phyloP scores from a whole-genome alignment of 2,888 invertebrate genomes.

The Alsophila aescularia region DNA sequence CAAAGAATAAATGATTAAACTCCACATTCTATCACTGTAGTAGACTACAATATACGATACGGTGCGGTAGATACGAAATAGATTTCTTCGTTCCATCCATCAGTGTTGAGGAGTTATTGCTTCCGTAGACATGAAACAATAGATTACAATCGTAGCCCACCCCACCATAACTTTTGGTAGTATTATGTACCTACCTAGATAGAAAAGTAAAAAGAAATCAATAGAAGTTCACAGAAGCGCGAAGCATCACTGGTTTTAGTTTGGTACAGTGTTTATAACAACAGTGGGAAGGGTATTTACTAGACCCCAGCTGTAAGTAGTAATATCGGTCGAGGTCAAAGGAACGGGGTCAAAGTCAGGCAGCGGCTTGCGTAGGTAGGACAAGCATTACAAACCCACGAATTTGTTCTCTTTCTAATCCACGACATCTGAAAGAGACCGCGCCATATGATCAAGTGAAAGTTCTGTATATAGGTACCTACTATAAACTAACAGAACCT shows the following conservation, averaged over 20 bases:
- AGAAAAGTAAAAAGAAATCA: neutral
- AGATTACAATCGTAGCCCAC: neutral
- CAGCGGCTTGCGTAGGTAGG: constrained; percentile 54
- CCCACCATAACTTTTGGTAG: neutral
- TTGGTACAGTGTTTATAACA: neutral
- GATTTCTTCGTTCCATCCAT: constrained; percentile 4
- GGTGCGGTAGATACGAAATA: too few species aligned
- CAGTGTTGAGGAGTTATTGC: neutral
- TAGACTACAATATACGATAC: too few species aligned
- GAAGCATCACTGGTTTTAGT: too few species aligned
- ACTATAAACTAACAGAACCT: neutral
- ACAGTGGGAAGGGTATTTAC: constrained; percentile 7
- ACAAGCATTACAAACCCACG: constrained; percentile 40
- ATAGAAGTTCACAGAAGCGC: neutral
- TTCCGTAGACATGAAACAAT: neutral
- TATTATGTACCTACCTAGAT: neutral
- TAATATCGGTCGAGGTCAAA: constrained; percentile 65
- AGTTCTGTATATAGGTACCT: constrained; percentile 21
- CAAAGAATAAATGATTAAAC: too few species aligned
- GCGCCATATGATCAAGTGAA: constrained; percentile 28
- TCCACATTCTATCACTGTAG: too few species aligned
- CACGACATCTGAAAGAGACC: constrained; percentile 30
- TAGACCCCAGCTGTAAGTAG: constrained; percentile 14
- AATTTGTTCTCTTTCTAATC: constrained; percentile 34
- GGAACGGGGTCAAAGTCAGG: constrained; percentile 75